Conservation (phyloP, 2,888 invertebrate genomes). For the Aproaerema taeniolella region DNA sequence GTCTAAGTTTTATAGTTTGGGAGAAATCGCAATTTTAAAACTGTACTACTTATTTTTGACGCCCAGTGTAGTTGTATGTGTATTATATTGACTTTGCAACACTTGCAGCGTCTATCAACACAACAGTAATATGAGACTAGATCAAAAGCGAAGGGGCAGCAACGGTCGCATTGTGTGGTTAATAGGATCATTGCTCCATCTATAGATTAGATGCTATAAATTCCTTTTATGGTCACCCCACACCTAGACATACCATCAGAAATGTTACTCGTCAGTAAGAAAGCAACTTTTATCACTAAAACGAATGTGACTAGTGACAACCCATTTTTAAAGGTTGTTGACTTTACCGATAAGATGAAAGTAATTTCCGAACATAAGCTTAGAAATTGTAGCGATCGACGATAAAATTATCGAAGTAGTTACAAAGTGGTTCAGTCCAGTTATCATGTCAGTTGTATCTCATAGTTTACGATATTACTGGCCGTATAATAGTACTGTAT, state of each 20-base stretch:
- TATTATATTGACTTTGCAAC: constrained; percentile 52
- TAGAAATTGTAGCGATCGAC: constrained; percentile 8
- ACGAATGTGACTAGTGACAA: background rate
- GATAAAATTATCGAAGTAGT: constrained; percentile 11
- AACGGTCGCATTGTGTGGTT: constrained; percentile 54
- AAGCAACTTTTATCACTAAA: too few species aligned
- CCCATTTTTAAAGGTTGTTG: constrained; percentile 3
- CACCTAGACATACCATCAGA: too few species aligned
- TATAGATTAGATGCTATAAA: too few species aligned
- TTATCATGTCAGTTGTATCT: constrained; percentile 13
- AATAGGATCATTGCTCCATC: constrained; percentile 29
- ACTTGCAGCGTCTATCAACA: constrained; percentile 58
- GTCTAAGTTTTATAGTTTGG: too few species aligned
- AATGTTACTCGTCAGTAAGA: too few species aligned
- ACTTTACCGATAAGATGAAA: constrained; percentile 9
- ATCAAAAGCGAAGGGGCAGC: constrained; percentile 53
- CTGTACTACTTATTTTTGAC: too few species aligned
- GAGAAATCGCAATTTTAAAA: too few species aligned
- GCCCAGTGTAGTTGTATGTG: too few species aligned
- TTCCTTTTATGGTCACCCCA: too few species aligned
- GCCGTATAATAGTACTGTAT: constrained; percentile 19
- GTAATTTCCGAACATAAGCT: constrained; percentile 11
- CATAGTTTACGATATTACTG: constrained; percentile 17
- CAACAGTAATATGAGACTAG: constrained; percentile 61
- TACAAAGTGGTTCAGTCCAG: constrained; percentile 7